Base-by-base conservation (phyloP, 1,140 invertebrate species). In the Meloidogyne exigua region DNA sequence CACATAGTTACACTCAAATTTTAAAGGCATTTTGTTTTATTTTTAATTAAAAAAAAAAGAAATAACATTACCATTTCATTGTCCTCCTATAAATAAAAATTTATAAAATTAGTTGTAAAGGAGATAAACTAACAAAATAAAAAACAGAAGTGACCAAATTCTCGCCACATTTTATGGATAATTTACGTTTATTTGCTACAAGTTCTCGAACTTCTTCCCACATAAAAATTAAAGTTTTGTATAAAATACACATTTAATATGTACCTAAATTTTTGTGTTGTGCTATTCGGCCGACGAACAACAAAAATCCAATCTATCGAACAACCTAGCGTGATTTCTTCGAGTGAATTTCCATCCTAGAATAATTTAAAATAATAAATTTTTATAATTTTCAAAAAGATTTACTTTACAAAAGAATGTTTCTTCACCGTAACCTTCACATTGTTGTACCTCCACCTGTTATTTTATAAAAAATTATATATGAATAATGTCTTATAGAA, bases 181-280 rank as follows among this genome's bases (percentile, higher is more conserved):
- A 39, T 44, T 79, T 82, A 21, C 81, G 68, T 39, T 83, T 83
- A 21, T 70, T 62, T 23, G 68, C 28, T 13, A 39, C 32, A 49
- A 83, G 76, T 21, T 84, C 80, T 62, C 83, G 81, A 21, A 83
- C 81, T 15, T 84, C 77, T 44, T 75, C 64, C 83, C 83, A 84
- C 65, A 65, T 79, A 32, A 69, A 77, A 77, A 13, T 32, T 0
- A 12, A 12, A 13, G 28, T 0, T 21, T 39, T 36, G 42, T 2
- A 2, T 68, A 32, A 39, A 39, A 39, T 21, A 21, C 42, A 25
- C 25, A 4, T 39, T 26, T 49, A 62, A 32, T 73, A 32, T 32
- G 2, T 32, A 64, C 78, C 71, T 80, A 39, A 66, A 84, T 65
- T 82, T 72, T 10, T 82, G 57, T 21, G 26, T 75, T 32, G 71